Percentiles rank a stretch among this genome's conserved stretches.
Evolutionary conservation across 2,888 invertebrate species (phyloP).

Genomic region (Conchocele bisecta): DNA sequence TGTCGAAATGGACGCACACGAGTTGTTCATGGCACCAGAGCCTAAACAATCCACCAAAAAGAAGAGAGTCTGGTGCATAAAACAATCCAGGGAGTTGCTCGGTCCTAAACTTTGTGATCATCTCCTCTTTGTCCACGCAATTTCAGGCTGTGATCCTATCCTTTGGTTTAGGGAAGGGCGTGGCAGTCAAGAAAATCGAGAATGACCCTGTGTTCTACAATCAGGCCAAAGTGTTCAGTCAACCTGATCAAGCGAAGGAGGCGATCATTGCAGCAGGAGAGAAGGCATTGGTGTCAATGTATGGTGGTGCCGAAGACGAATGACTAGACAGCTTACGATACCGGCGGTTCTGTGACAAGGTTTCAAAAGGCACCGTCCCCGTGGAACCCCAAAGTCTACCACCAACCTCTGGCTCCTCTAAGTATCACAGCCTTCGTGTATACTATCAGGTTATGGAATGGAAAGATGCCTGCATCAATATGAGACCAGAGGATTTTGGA

Average conservation of each 20-base stretch:
- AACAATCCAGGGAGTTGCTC: constrained; percentile 9
- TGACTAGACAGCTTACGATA: constrained; percentile 21
- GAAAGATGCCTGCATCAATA: no score
- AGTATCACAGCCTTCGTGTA: constrained; percentile 54
- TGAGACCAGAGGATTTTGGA: no score
- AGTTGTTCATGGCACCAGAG: constrained; percentile 38
- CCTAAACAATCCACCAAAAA: constrained; percentile 36
- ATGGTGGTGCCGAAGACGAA: constrained; percentile 15
- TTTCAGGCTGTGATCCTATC: constrained; percentile 58
- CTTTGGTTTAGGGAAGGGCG: constrained; percentile 47
- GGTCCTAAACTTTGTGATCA: constrained; percentile 29
- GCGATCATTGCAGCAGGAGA: constrained; percentile 48
- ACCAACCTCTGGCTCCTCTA: constrained; percentile 60
- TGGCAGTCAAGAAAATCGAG: constrained; percentile 19
- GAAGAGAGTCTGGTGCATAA: constrained; percentile 46
- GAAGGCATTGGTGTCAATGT: constrained; percentile 13
- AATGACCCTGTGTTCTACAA: not conserved
- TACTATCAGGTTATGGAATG: no score
- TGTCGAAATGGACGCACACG: constrained; percentile 15
- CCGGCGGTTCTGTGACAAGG: constrained; percentile 16
- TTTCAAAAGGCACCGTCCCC: not conserved
- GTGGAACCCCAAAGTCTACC: constrained; percentile 57
- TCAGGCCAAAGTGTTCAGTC: no score
- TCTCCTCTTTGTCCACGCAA: constrained; percentile 52
- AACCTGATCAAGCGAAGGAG: no score